These are phyloP conservation scores for Achlya flavicornis DNA, from an alignment of 2,888 invertebrate genomes.

Conservation along the genomic window DNA sequence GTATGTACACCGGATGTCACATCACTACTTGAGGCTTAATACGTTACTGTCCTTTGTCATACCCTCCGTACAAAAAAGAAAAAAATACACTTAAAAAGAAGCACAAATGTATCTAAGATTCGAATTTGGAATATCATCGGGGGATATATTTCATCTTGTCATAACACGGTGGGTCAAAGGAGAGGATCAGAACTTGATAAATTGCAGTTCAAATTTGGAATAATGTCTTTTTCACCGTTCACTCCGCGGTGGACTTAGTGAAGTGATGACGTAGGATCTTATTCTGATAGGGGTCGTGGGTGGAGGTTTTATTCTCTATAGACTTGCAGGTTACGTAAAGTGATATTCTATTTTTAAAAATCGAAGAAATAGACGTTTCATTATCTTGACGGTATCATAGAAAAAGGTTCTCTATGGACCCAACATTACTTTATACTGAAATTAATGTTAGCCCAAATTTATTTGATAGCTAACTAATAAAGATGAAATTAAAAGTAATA, in stretches of 20 bases:
- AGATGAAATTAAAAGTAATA: not conserved
- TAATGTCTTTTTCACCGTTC: slow-evolving; percentile 83
- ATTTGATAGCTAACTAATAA: too few relatives aligned
- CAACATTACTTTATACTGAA: not conserved
- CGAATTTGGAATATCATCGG: slow-evolving; percentile 78
- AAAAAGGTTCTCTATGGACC: too few relatives aligned
- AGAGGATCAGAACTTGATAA: slow-evolving; percentile 77
- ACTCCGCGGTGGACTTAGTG: slow-evolving; percentile 48
- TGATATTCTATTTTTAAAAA: not conserved
- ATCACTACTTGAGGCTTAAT: slow-evolving; percentile 56
- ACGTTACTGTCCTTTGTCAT: slow-evolving; percentile 42
- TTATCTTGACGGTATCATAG: too few relatives aligned
- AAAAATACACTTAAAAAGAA: slow-evolving; percentile 61
- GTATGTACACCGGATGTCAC: slow-evolving; percentile 74
- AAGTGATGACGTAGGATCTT: slow-evolving; percentile 74
- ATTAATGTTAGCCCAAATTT: not conserved
- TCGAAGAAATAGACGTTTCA: not conserved
- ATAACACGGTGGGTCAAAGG: slow-evolving; percentile 81
- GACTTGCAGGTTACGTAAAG: slow-evolving; percentile 9
- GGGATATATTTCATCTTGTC: slow-evolving; percentile 82
- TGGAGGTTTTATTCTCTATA: slow-evolving; percentile 14
- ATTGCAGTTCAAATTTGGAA: slow-evolving; percentile 81
- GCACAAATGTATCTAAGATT: slow-evolving; percentile 59
- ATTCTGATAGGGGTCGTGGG: slow-evolving; percentile 52
- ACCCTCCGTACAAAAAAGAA: slow-evolving; percentile 41